Conservation (phyloP, 2,113 vertebrate genomes). For the Gnathochromis pfefferi region DNA sequence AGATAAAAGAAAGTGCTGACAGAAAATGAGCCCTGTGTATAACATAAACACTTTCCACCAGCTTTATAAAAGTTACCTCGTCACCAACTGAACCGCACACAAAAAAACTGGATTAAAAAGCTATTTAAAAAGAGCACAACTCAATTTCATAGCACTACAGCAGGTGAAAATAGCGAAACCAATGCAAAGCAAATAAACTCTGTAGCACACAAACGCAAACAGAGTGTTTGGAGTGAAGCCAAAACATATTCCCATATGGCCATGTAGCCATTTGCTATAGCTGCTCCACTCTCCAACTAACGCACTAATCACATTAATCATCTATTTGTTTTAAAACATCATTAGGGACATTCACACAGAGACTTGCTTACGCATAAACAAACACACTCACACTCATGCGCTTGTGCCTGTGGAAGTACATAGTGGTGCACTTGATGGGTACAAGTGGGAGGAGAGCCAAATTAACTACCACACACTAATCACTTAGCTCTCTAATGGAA, state of each 20-base stretch:
- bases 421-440: constrained; percentile 34
- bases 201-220: background rate
- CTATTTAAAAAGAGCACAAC: background rate
- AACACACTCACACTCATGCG: background rate
- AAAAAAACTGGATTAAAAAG: background rate
- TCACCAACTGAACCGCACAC: background rate
- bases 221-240: constrained; percentile 68
- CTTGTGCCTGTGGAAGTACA: constrained; percentile 28
- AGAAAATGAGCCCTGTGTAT: background rate
- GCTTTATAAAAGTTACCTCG: background rate
- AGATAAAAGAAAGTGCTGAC: background rate
- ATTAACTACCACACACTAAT: constrained; percentile 64
- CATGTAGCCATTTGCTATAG: constrained; percentile 73
- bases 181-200: background rate
- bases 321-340: constrained; percentile 87
- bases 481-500: constrained; percentile 60
- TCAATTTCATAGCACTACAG: background rate
- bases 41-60: background rate
- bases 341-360: constrained; percentile 73
- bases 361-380: background rate
- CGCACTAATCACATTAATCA: constrained; percentile 92
- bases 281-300: constrained; percentile 71
- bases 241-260: constrained; percentile 74
- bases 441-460: constrained; percentile 52
- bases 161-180: background rate